These are phyloP conservation scores for Plectrocnemia conspersa DNA, from an alignment of 1,140 invertebrate species.

Conservation along the genomic window DNA sequence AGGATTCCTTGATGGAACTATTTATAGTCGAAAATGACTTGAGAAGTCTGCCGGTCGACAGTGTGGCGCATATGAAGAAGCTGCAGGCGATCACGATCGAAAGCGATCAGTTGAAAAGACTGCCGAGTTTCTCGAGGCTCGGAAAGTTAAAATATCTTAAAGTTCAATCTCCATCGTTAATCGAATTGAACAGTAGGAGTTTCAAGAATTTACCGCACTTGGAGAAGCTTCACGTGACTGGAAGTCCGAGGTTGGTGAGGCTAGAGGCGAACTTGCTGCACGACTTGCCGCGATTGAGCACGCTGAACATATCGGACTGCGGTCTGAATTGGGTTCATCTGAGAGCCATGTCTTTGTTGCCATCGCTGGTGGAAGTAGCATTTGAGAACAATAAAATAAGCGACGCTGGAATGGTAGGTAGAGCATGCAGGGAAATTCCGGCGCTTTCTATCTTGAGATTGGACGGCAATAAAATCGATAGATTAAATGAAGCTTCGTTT, in stretches of 20 bases:
- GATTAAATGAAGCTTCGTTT: slow-evolving; percentile 71
- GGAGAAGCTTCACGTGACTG: slow-evolving; percentile 70
- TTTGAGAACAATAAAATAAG: slow-evolving; percentile 66
- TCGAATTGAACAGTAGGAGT: slow-evolving; percentile 64
- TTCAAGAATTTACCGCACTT: slow-evolving; percentile 68
- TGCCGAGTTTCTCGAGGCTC: slow-evolving; percentile 63
- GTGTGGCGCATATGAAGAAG: slow-evolving; percentile 66
- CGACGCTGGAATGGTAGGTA: slow-evolving; percentile 73
- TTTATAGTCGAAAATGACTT: slow-evolving; percentile 79
- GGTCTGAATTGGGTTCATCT: slow-evolving; percentile 76
- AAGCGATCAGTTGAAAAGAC: slow-evolving; percentile 65
- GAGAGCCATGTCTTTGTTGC: slow-evolving; percentile 65
- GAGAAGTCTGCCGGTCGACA: slow-evolving; percentile 70
- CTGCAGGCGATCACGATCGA: slow-evolving; percentile 78
- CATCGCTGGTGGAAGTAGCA: slow-evolving; percentile 65
- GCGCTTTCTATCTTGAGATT: slow-evolving; percentile 63
- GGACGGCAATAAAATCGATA: slow-evolving; percentile 65
- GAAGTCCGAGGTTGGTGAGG: slow-evolving; percentile 59
- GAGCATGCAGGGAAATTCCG: slow-evolving; percentile 68
- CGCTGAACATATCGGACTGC: slow-evolving; percentile 73
- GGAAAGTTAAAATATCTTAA: slow-evolving; percentile 61
- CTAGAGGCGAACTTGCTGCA: slow-evolving; percentile 70
- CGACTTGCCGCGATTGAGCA: slow-evolving; percentile 64
- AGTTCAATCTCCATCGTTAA: slow-evolving; percentile 64
- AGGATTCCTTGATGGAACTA: slow-evolving; percentile 71